Evolutionary conservation across 2,113 vertebrate genomes (phyloP).

Genomic region (Azemiops feae): DNA sequence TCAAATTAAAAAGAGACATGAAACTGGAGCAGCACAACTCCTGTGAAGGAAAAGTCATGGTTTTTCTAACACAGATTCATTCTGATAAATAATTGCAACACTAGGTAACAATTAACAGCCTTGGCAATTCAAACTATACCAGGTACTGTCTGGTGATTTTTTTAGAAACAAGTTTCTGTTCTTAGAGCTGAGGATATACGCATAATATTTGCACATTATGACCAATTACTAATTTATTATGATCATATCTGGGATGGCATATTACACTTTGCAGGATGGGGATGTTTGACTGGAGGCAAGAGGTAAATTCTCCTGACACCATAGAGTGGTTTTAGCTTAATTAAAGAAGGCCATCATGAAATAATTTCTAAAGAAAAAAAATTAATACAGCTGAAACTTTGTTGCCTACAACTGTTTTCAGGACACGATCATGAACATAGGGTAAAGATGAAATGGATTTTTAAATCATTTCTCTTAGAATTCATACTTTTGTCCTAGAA

Average conservation of each 20-base stretch:
- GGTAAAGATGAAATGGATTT: background rate
- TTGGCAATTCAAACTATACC: background rate
- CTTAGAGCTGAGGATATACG: background rate
- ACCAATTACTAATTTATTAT: background rate
- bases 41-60: background rate
- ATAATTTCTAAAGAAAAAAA: background rate
- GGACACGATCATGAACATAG: background rate
- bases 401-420: background rate
- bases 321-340: background rate
- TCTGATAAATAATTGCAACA: background rate
- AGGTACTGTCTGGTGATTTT: background rate
- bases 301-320: background rate
- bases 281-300: background rate
- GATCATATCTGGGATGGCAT: background rate
- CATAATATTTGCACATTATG: background rate
- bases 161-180: background rate
- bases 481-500: background rate
- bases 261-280: background rate
- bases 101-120: background rate
- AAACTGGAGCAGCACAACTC: background rate
- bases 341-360: background rate
- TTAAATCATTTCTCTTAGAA: background rate
- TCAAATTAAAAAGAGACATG: background rate
- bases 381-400: background rate
- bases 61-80: background rate